Base-by-base conservation (phyloP, 2,888 invertebrate species). In the Cataglyphis cursor region DNA sequence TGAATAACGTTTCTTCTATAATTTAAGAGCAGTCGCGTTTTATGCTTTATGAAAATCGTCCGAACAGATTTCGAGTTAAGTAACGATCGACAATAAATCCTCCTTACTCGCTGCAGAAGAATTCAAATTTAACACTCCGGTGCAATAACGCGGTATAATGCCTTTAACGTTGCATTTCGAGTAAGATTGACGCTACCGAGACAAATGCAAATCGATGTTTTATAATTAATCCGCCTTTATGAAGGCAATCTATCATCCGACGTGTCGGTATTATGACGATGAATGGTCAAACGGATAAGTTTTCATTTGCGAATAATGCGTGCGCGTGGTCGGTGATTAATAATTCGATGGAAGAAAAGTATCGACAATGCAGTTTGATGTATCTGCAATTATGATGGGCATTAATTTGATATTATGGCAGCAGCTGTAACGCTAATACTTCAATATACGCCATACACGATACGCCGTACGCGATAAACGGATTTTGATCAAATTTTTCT, bases 1-100 rank as follows among this genome's bases (percentile, higher is more conserved):
- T 62, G 74, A 86, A 57, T 62, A 44, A 73, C 10, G 57, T 18
- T 68, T 59, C 76, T 88, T 88, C 86, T 85, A 89, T 65, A 80
- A 70, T 78, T 82, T 82, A 78, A 87, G 83, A 68, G 44, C 81
- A 68, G 75, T 62, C 75, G 70, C 65, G 62, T 87, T 86, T 87
- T 82, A 87, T 82, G 81, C 83, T 86, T 90, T 87, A 85, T 87
- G 76, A 86, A 86, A 84, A 78, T 83, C 44, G 61, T 68, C 73
- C 12, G 81, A 82, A 75, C 84, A 84, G 84, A 87, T 86, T 81
- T 86, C 62, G 62, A 82, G 75, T 82, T 82, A 80, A 84, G 70
- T 70, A 84, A 84, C 66, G 84, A 83, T n/a, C 54, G 24, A 51
- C 28, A 59, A 86, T 87, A 86, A 87, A 87, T 87, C 80, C 84